A percentile compares a stretch with the other conserved stretches of the same genome.
phyloP scores from a whole-genome alignment of 2,888 invertebrate genomes.

The Cataglyphis albicans region DNA sequence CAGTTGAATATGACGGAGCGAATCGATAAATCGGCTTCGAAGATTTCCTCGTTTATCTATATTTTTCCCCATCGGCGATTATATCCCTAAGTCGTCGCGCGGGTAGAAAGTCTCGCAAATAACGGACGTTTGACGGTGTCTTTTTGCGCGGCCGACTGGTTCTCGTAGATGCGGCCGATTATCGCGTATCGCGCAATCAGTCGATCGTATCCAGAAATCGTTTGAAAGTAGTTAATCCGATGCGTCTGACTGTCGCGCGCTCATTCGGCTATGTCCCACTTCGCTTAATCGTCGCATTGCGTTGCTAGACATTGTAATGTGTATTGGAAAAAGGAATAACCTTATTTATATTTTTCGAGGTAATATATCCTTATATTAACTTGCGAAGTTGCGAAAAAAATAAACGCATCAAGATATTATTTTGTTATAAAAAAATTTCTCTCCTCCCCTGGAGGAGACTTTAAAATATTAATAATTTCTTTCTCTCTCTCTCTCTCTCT shows the following conservation, averaged over 20 bases:
- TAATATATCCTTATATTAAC: conserved; percentile 60
- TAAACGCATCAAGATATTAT: not conserved
- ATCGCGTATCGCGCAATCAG: conserved; percentile 34
- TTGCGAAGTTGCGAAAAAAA: not conserved
- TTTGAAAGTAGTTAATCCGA: conserved; percentile 68
- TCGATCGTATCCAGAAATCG: conserved; percentile 64
- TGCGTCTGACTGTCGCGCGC: conserved; percentile 56
- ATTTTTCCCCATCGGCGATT: conserved; percentile 6
- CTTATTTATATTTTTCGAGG: conserved; percentile 74
- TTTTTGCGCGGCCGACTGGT: conserved; percentile 30
- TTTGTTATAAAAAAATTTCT: not conserved
- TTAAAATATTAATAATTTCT: not conserved
- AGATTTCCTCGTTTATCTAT: conserved; percentile 21
- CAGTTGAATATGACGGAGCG: not conserved
- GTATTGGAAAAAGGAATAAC: conserved; percentile 72
- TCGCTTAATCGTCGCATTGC: conserved; percentile 60
- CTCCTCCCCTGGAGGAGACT: too few relatives aligned
- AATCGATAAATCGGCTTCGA: not conserved
- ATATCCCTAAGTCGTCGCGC: conserved; percentile 10
- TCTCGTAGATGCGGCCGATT: conserved; percentile 39
- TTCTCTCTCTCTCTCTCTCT: too few relatives aligned
- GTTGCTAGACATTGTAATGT: conserved; percentile 69
- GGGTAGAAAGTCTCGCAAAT: conserved; percentile 50
- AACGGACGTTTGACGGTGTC: conserved; percentile 24
- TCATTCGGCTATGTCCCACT: conserved; percentile 66